Evolutionary conservation across 2,797 vertebrate genomes (phyloP).

Genomic region (Remorina albescens): DNA sequence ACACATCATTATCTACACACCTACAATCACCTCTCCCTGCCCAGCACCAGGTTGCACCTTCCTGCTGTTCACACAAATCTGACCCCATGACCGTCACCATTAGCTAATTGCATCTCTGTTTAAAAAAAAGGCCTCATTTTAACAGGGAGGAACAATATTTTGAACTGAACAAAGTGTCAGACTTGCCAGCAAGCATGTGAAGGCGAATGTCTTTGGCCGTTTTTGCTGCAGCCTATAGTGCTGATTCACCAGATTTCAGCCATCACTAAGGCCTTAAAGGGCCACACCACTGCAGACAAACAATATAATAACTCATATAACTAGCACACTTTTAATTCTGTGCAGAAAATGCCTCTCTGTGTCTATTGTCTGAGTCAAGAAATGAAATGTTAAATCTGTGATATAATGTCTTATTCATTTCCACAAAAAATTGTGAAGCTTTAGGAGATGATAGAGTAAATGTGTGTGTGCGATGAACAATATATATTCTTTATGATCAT

Average conservation of each 20-base stretch:
- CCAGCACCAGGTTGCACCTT: conserved; percentile 20
- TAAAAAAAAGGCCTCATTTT: neutral
- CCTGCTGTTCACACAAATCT: conserved; percentile 10
- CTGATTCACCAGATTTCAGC: conserved; percentile 55
- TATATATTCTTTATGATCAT: conserved; percentile 8
- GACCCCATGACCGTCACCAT: conserved; percentile 15
- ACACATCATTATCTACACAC: conserved; percentile 42
- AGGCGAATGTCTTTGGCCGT: conserved; percentile 15
- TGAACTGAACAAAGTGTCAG: neutral
- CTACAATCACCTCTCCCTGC: conserved; percentile 38
- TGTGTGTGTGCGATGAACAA: neutral
- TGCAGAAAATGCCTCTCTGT: neutral
- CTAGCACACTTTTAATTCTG: neutral
- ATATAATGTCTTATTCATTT: neutral
- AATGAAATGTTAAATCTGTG: conserved; percentile 4
- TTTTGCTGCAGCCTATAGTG: conserved; percentile 43
- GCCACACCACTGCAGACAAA: conserved; percentile 29
- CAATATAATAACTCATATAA: neutral
- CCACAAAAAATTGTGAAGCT: neutral
- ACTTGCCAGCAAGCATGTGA: conserved; percentile 2
- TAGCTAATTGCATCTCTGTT: conserved; percentile 19
- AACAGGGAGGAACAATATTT: neutral
- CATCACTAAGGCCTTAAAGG: conserved; percentile 38
- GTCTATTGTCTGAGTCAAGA: neutral
- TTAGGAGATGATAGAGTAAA: neutral